Percentiles rank a stretch among this genome's conserved stretches.
Conservation (phyloP, 2,113 vertebrate species). For the Ophiodon elongatus region DNA sequence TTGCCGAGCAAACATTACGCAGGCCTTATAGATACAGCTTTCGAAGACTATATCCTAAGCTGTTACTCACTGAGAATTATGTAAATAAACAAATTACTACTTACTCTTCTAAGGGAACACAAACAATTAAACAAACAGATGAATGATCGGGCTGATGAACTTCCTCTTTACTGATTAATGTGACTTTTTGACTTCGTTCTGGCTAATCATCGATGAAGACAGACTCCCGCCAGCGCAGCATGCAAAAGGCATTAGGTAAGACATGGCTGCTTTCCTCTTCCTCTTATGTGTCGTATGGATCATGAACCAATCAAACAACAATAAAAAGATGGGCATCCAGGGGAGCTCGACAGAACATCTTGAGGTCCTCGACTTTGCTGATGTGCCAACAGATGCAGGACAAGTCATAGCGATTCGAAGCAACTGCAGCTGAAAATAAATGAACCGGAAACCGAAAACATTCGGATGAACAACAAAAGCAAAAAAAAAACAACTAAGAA, state of each 20-base stretch:
- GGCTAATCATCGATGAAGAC: background rate
- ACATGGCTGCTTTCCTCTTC: background rate
- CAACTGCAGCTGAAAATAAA: background rate
- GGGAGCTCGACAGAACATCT: background rate
- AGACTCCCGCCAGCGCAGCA: background rate
- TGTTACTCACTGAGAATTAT: background rate
- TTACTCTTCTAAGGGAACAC: background rate
- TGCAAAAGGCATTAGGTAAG: background rate
- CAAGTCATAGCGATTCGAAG: background rate
- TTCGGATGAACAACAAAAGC: background rate
- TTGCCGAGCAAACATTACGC: conserved; percentile 40
- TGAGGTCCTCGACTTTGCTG: background rate
- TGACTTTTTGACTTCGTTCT: too few relatives aligned
- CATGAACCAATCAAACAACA: background rate
- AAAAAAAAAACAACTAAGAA: background rate
- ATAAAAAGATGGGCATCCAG: background rate
- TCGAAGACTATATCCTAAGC: conserved; percentile 22
- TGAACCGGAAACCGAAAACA: background rate
- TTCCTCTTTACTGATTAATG: background rate
- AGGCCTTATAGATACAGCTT: conserved; percentile 11
- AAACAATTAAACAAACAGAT: conserved; percentile 25
- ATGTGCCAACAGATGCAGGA: background rate
- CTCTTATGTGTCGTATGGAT: background rate
- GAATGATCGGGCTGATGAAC: background rate
- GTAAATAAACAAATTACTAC: background rate